Evolutionary conservation across 2,113 vertebrate genomes (phyloP), one percentile per base, ranked within the genome.

Genomic region (Periophthalmodon schlosseri): DNA sequence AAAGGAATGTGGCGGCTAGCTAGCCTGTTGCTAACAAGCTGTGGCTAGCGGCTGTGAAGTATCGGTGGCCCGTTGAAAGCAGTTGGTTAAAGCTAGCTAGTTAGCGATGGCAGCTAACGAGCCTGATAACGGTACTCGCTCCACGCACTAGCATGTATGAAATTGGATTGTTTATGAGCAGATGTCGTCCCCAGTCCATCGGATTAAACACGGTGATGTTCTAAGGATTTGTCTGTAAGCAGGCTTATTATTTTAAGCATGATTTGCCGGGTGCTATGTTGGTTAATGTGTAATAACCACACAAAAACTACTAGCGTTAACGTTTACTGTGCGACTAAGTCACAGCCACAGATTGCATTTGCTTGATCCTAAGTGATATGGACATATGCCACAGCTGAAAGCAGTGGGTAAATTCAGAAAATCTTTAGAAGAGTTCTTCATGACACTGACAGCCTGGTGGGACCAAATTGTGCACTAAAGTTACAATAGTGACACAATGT

Each of bases 21-120:
- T 80, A 84, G 83, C 88, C 71, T 12, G 46, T 8, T 66, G 85
- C 87, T 90, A 87, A 77, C 86, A 70, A 83, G 84, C 75, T 66
- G 68, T 12, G 33, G 86, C 88, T 88, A 84, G 74, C 84, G 80
- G 80, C 68, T 74, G 73, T 72, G 72, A 83, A 88, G 90, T 81
- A 82, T 88, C 85, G 87, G 74, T 80, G 83, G 85, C 88, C 85
- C 79, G 70, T 69, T 64, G 82, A 78, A 68, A 74, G 39, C 81
- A 78, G 57, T 44, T 20, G 63, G 34, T 80, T 75, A 81, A 77
- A 85, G 85, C 86, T 84, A 88, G 82, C 88, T 89, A 91, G 88
- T 91, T 89, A 91, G 88, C 86, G 78, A 76, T 73, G 44, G 72
- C 60, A 68, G 89, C 86, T 92, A 92, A 88, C 87, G 2, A 87